A percentile compares a stretch with the other conserved stretches of the same genome.
These are phyloP conservation scores for Doris montereyensis DNA, from an alignment of 2,888 invertebrate species.

Conservation along the genomic window DNA sequence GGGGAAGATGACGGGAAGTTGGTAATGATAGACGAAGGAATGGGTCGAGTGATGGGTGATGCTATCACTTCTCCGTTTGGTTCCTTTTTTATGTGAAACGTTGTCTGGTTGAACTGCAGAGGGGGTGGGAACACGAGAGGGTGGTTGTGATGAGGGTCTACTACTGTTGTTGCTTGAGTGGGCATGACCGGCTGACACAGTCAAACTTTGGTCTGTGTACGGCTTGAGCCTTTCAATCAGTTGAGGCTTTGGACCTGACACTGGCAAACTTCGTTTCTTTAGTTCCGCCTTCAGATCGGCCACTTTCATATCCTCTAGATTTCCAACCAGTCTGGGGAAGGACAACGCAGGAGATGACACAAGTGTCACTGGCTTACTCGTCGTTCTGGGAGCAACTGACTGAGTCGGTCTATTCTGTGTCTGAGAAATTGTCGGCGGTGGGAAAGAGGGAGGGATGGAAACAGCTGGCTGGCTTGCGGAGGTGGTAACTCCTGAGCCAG, in stretches of 20 bases:
- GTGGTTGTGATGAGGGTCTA: slow-evolving; percentile 17
- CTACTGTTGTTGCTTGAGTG: slow-evolving; percentile 10
- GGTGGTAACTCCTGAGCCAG: not conserved
- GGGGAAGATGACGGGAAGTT: slow-evolving; percentile 22
- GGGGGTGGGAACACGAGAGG: slow-evolving; percentile 38
- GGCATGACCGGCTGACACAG: too few species aligned
- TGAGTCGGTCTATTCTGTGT: slow-evolving; percentile 38
- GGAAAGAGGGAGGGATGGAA: slow-evolving; percentile 47
- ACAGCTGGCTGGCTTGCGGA: slow-evolving; percentile 24
- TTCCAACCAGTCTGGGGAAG: slow-evolving; percentile 68
- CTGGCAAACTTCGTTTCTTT: slow-evolving; percentile 92
- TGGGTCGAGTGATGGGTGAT: slow-evolving; percentile 25
- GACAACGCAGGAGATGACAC: slow-evolving; percentile 42
- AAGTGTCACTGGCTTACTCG: slow-evolving; percentile 28
- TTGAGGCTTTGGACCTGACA: slow-evolving; percentile 96
- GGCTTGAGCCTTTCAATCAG: slow-evolving; percentile 90
- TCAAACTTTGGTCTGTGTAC: slow-evolving; percentile 70
- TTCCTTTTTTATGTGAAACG: slow-evolving; percentile 41
- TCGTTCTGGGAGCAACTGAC: slow-evolving; percentile 31
- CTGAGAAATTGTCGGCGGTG: slow-evolving; percentile 44
- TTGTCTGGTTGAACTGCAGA: slow-evolving; percentile 33
- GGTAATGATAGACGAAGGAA: slow-evolving; percentile 29
- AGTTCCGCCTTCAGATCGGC: slow-evolving; percentile 94
- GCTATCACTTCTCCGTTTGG: slow-evolving; percentile 36
- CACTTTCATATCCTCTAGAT: slow-evolving; percentile 96